phyloP scores from a whole-genome alignment of 2,888 invertebrate species.

The Matsumyia berberina region DNA sequence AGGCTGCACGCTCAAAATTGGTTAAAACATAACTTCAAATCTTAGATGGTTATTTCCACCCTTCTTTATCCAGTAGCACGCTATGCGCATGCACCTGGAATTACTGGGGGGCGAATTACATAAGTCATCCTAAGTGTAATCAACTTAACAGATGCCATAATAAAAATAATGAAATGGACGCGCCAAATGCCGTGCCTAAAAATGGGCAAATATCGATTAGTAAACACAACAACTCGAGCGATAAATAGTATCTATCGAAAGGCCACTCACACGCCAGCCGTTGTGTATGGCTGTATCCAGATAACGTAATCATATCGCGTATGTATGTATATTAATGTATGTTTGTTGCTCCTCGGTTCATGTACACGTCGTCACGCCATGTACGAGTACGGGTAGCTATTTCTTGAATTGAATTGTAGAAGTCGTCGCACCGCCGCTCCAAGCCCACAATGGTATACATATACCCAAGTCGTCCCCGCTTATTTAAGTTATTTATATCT shows the following conservation, averaged over 20 bases:
- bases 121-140: slow-evolving; percentile 5
- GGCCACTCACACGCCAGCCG: slow-evolving; percentile 13
- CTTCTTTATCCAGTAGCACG: background rate
- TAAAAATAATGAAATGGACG: slow-evolving; percentile 15
- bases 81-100: slow-evolving; percentile 43
- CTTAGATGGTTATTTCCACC: background rate
- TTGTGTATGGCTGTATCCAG: slow-evolving; percentile 7
- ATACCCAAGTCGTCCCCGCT: background rate
- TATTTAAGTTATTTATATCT: slow-evolving; percentile 34
- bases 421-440: slow-evolving; percentile 44
- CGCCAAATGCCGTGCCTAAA: slow-evolving; percentile 46
- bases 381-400: slow-evolving; percentile 20
- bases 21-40: background rate
- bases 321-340: background rate
- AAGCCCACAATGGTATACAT: background rate
- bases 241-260: slow-evolving; percentile 31
- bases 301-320: slow-evolving; percentile 59
- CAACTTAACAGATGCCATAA: slow-evolving; percentile 15
- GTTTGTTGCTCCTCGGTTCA: background rate
- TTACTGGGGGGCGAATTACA: slow-evolving; percentile 2
- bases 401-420: slow-evolving; percentile 42
- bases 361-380: slow-evolving; percentile 39
- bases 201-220: slow-evolving; percentile 53
- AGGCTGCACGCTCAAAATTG: slow-evolving; percentile 12
- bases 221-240: slow-evolving; percentile 34